A percentile compares a stretch with the other conserved stretches of the same genome.
Conservation (phyloP, 2,113 vertebrate species). For the Lutjanus erythropterus region DNA sequence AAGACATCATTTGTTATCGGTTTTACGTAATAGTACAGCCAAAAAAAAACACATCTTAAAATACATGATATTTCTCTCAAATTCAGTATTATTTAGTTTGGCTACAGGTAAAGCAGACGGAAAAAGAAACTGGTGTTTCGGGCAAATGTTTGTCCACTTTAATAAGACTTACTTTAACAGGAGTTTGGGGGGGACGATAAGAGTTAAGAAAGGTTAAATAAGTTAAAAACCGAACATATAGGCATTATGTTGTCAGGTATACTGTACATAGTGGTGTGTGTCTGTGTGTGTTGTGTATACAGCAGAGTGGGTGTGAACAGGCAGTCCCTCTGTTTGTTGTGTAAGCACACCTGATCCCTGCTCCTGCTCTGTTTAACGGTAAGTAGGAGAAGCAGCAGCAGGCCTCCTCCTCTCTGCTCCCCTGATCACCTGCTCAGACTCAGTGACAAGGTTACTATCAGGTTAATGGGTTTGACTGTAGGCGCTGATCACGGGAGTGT, state of each 20-base stretch:
- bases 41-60: background rate
- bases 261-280: conserved; percentile 22
- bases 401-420: background rate
- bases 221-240: no score
- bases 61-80: background rate
- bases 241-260: no score
- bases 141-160: no score
- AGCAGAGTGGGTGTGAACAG: conserved; percentile 42
- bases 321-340: conserved; percentile 68
- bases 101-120: no score
- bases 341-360: conserved; percentile 66
- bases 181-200: no score
- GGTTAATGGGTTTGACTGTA: conserved; percentile 35
- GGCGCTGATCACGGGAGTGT: conserved; percentile 17
- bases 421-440: conserved; percentile 36
- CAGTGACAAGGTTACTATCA: conserved; percentile 46
- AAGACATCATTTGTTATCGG: background rate
- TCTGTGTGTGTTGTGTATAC: conserved; percentile 70
- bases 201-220: no score
- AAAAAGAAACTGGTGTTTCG: no score
- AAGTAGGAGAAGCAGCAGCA: conserved; percentile 63
- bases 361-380: conserved; percentile 68
- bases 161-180: no score
- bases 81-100: background rate
- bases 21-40: no score